phyloP scores from a whole-genome alignment of 2,797 vertebrate species.

The Hirundo rustica region DNA sequence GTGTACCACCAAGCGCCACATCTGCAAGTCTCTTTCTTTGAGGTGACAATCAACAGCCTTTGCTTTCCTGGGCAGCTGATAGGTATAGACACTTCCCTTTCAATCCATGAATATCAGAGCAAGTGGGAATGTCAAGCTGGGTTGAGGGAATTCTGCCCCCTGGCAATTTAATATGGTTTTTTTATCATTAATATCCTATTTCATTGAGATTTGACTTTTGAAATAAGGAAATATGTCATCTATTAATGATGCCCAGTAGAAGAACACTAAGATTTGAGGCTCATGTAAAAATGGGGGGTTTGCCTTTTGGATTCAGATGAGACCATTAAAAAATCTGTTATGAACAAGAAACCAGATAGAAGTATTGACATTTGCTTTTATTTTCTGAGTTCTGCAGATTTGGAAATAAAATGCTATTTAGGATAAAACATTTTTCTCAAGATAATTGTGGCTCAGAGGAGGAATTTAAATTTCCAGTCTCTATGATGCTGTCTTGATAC shows the following conservation, averaged over 20 bases:
- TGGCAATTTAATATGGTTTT: background rate
- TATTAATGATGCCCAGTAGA: background rate
- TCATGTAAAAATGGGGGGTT: background rate
- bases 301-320: background rate
- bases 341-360: background rate
- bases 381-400: background rate
- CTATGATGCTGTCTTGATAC: background rate
- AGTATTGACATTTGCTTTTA: background rate
- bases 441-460: background rate
- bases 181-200: background rate
- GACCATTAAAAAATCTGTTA: background rate
- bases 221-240: background rate
- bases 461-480: background rate
- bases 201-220: background rate
- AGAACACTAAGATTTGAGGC: background rate
- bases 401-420: background rate
- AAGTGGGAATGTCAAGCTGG: background rate
- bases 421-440: slow-evolving; percentile 18
- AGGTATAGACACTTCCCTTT: background rate
- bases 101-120: background rate
- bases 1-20: background rate
- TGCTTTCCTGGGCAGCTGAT: background rate
- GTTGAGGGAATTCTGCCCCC: background rate
- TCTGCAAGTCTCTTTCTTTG: background rate
- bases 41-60: background rate